These are phyloP conservation scores for Scrobipalpa costella DNA, from an alignment of 2,888 invertebrate species.

Conservation along the genomic window DNA sequence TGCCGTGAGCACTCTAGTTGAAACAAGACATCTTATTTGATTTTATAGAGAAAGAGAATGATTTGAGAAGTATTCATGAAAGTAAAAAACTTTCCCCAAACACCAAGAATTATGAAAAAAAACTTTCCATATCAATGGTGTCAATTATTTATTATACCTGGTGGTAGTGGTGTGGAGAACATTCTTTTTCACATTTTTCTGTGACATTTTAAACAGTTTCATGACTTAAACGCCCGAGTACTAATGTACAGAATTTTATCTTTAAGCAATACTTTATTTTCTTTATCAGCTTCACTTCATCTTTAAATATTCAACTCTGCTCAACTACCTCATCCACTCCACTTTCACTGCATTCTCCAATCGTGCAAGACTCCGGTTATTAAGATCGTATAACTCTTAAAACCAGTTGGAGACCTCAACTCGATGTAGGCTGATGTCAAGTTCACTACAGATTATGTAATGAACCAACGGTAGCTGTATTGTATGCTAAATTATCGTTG, in stretches of 20 bases:
- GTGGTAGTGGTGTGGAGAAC: too few relatives aligned
- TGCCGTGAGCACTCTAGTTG: neutral
- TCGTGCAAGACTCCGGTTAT: constrained; percentile 27
- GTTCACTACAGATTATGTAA: constrained; percentile 52
- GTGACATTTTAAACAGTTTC: too few relatives aligned
- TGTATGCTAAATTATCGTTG: constrained; percentile 6
- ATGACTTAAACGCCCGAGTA: too few relatives aligned
- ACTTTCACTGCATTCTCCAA: constrained; percentile 45
- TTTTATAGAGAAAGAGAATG: too few relatives aligned
- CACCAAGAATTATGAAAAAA: too few relatives aligned
- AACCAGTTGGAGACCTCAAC: constrained; percentile 21
- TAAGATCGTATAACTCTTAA: constrained; percentile 24
- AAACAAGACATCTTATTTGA: too few relatives aligned
- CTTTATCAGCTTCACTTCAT: neutral
- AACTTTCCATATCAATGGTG: too few relatives aligned
- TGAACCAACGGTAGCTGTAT: constrained; percentile 6
- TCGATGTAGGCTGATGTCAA: constrained; percentile 68
- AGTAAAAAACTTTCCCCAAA: too few relatives aligned
- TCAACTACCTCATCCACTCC: constrained; percentile 48
- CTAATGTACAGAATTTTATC: too few relatives aligned
- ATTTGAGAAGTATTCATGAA: too few relatives aligned
- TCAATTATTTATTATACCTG: too few relatives aligned
- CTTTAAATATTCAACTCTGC: neutral
- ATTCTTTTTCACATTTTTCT: too few relatives aligned
- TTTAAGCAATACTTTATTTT: neutral